Conservation (phyloP, 2,797 vertebrate species). For the Onychomys arenicola region DNA sequence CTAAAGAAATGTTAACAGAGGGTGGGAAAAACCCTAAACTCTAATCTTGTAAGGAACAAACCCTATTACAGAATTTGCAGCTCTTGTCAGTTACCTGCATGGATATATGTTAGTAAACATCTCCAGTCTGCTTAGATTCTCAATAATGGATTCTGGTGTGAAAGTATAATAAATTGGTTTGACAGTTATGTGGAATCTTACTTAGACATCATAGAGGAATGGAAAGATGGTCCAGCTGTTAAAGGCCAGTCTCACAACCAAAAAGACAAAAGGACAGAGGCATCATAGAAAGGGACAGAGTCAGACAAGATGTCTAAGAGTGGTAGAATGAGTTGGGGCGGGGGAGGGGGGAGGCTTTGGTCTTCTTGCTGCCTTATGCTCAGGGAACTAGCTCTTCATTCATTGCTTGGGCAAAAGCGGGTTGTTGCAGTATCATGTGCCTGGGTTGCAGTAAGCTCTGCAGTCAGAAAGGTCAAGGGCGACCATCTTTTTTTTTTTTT, state of each 20-base stretch:
- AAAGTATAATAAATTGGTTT: not conserved
- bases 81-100: not conserved
- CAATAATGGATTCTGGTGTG: not conserved
- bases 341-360: not conserved
- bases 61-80: not conserved
- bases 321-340: not conserved
- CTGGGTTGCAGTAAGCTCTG: not conserved
- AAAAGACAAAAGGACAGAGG: not conserved
- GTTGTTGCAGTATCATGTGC: not conserved
- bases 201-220: not conserved
- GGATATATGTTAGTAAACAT: not conserved
- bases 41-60: not conserved
- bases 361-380: not conserved
- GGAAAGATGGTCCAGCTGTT: not conserved
- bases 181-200: not conserved
- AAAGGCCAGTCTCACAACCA: not conserved
- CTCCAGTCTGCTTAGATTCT: not conserved
- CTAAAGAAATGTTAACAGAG: not conserved
- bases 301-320: not conserved
- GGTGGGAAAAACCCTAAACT: not conserved
- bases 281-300: not conserved
- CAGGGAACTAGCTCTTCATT: not conserved
- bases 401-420: not conserved
- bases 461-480: not conserved
- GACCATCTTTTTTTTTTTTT: too few species aligned